A percentile compares a stretch with the other conserved stretches of the same genome.
Conservation (phyloP, 2,113 vertebrate genomes). For the Etheostoma spectabile region DNA sequence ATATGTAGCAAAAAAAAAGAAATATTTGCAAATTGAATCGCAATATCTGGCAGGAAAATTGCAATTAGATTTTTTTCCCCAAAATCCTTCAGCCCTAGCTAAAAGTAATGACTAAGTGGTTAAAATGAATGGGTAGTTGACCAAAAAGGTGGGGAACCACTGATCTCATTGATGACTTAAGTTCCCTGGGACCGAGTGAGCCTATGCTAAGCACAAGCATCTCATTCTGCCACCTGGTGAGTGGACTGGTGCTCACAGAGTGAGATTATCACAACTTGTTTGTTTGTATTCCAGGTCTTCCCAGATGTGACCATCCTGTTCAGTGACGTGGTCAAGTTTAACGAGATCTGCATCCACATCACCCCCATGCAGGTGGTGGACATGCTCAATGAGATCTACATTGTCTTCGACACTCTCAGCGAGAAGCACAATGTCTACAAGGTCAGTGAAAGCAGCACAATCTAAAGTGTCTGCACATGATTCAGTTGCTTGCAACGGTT, state of each 20-base stretch:
- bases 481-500: not conserved
- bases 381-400: constrained; percentile 87
- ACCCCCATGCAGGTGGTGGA: constrained; percentile 86
- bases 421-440: constrained; percentile 87
- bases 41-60: no score
- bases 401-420: constrained; percentile 84
- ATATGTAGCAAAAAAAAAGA: no score
- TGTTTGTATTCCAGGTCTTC: constrained; percentile 74
- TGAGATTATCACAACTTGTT: not conserved
- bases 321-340: constrained; percentile 86
- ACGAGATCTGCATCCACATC: constrained; percentile 87
- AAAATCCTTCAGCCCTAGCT: no score
- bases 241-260: not conserved
- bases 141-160: no score
- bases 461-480: not conserved
- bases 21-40: no score
- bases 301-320: constrained; percentile 85
- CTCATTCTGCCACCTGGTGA: not conserved
- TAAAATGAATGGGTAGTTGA: no score
- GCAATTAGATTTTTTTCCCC: no score
- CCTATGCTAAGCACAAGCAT: not conserved
- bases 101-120: no score
- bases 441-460: constrained; percentile 43
- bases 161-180: no score
- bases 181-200: not conserved